Conservation (phyloP, 2,797 vertebrate species). For the Aulostomus chinensis region DNA sequence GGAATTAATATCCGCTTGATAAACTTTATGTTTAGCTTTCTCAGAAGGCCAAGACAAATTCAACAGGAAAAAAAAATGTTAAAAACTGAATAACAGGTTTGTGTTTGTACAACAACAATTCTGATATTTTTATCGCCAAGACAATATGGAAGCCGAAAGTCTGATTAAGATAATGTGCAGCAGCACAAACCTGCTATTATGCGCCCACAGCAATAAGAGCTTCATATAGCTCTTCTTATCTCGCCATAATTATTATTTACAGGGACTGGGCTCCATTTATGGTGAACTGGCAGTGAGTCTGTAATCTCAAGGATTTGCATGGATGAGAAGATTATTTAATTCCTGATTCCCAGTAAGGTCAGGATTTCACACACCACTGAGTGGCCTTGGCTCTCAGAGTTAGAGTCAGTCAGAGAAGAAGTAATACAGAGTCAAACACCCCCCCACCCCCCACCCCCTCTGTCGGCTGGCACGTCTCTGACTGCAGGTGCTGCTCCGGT, state of each 20-base stretch:
- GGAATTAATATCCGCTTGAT: no score
- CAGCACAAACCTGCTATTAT: slow-evolving; percentile 24
- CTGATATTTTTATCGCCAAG: not conserved
- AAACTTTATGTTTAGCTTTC: no score
- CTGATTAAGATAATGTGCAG: not conserved
- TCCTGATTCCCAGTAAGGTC: slow-evolving; percentile 57
- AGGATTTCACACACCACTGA: slow-evolving; percentile 49
- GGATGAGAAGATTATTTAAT: slow-evolving; percentile 62
- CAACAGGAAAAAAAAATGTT: no score
- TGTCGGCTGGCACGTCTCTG: no score
- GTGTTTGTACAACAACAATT: no score
- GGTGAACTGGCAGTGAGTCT: slow-evolving; percentile 53
- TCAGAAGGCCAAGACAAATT: no score
- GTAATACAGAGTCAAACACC: no score
- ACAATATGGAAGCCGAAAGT: slow-evolving; percentile 11
- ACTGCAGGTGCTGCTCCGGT: no score
- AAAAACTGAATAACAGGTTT: no score
- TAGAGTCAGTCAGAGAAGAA: no score
- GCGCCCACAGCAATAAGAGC: slow-evolving; percentile 46
- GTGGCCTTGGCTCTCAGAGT: not conserved
- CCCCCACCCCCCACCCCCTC: no score
- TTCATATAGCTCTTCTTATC: slow-evolving; percentile 55
- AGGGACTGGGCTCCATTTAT: slow-evolving; percentile 55
- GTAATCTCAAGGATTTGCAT: slow-evolving; percentile 55
- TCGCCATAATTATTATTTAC: slow-evolving; percentile 71